Base-by-base conservation (phyloP, 2,797 vertebrate species). In the Malacoraja senta region DNA sequence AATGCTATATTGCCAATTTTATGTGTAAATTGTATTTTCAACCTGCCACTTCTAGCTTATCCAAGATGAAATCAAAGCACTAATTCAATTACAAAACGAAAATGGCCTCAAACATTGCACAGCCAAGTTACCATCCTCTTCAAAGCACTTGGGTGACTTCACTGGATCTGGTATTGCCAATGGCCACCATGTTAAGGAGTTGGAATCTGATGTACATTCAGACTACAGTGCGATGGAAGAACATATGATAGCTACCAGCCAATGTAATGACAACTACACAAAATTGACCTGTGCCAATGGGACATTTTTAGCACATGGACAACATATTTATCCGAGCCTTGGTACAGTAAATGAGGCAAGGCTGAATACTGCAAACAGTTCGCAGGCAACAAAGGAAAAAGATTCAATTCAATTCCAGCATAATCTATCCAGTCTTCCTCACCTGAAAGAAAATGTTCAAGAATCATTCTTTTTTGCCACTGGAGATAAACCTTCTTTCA, bases 31-130 rank as follows among this genome's bases (percentile, higher is more conserved):
- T 44, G 93, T 35, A 1, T 81, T n/a, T 93, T n/a, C 93, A 92
- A 90, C 74, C 26, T 72, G 24, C 53, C 93, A 35, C 94, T 95
- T 93, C 0, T 94, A 99, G 99, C 96, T 97, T 95, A 98, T 99
- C 96, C 98, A 98, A 95, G 97, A 99, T 96, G 98, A 99, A 96
- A 98, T 99, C 84, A 98, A 97, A 95, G 97, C 97, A 83, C 95
- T 99, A 95, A 96, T 98, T 94, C 97, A 97, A 94, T 94, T 97
- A 44, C 98, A 98, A 95, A 96, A 96, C 94, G 96, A 96, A 29
- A 96, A 95, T 93, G 91, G 94, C 90, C 94, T 94, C 53, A 26
- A 95, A 93, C 96, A 95, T 38, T 93, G 94, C 26, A 72, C 93
- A 63, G 95, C 94, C n/a, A 94, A 84, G 93, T 94, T 94, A 35